Evolutionary conservation across 1,140 invertebrate genomes (phyloP), one percentile per base, ranked within the genome.

Genomic region (Heliothis virescens): DNA sequence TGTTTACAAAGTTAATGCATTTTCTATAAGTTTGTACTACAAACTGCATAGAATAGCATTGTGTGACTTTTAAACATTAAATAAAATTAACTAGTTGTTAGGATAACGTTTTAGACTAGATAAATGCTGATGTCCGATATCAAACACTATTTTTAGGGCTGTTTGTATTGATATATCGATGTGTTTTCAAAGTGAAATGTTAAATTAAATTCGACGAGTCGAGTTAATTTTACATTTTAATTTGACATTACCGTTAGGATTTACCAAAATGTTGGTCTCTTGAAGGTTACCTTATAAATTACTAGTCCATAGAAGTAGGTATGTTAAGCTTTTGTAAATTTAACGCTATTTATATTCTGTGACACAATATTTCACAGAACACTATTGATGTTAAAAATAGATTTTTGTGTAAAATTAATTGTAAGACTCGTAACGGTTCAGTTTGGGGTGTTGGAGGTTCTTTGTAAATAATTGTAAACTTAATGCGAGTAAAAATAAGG

Each of bases 391-490:
- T 85, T 78, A 80, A 74, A 26, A 47, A 80, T 82, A 79, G 79
- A 77, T 79, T 81, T 83, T 78, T 73, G 72, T 82, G 79, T 83
- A 84, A 83, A 80, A 75, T 59, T 72, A 50, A 34, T 16, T 55
- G 26, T 79, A 79, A 79, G 60, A 73, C 55, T 79, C 53, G 18
- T 77, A 60, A 73, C 79, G 57, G 60, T 53, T 41, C 85, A 80
- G 81, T 76, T 82, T 79, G 76, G 72, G 62, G 75, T 60, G 78
- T 41, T 72, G 41, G 73, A 73, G 41, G 26, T 78, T 67, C 29
- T 69, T 69, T 92, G 90, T 92, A 93, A 88, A 93, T 92, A 93
- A 83, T 81, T 88, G 88, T 90, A 89, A 86, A 87, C 85, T 85
- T 86, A 85, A 85, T 85, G 79, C 80, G 83, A 85, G 85, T 88